These are phyloP conservation scores for Stegodyphus dumicola DNA, from an alignment of 1,140 invertebrate species.

Conservation along the genomic window DNA sequence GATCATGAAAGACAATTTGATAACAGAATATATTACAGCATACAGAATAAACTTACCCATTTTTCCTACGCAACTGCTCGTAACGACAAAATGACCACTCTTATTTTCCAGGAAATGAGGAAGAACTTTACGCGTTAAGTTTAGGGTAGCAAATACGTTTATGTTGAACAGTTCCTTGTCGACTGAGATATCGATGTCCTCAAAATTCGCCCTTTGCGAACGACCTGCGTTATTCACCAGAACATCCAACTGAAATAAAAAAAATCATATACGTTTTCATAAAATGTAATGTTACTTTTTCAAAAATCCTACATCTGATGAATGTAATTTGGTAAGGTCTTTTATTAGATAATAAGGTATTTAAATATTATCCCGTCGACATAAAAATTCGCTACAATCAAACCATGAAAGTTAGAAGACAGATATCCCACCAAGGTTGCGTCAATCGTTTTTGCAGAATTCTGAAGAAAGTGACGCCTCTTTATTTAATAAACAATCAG, in stretches of 20 bases:
- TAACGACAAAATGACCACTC: conserved; percentile 78
- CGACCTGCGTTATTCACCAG: conserved; percentile 85
- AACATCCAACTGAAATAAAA: conserved; percentile 75
- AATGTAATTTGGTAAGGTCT: too few relatives aligned
- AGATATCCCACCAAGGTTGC: too few relatives aligned
- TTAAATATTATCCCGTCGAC: too few relatives aligned
- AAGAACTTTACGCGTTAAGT: conserved; percentile 77
- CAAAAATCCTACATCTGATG: too few relatives aligned
- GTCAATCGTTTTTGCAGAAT: too few relatives aligned
- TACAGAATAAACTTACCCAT: conserved; percentile 65
- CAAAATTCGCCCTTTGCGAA: conserved; percentile 82
- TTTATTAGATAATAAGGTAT: too few relatives aligned
- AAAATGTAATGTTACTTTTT: too few relatives aligned
- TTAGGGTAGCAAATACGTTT: conserved; percentile 82
- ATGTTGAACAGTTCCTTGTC: conserved; percentile 84
- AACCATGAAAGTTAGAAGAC: too few relatives aligned
- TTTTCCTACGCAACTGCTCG: conserved; percentile 79
- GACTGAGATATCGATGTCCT: conserved; percentile 79
- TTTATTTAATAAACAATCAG: too few relatives aligned
- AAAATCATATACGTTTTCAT: not conserved
- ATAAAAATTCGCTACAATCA: too few relatives aligned
- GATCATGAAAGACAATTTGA: too few relatives aligned
- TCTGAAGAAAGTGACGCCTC: too few relatives aligned
- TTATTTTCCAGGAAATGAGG: conserved; percentile 73
- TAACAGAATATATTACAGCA: not conserved